Conservation (phyloP, 2,113 vertebrate genomes). For the Emydura subglobosa region DNA sequence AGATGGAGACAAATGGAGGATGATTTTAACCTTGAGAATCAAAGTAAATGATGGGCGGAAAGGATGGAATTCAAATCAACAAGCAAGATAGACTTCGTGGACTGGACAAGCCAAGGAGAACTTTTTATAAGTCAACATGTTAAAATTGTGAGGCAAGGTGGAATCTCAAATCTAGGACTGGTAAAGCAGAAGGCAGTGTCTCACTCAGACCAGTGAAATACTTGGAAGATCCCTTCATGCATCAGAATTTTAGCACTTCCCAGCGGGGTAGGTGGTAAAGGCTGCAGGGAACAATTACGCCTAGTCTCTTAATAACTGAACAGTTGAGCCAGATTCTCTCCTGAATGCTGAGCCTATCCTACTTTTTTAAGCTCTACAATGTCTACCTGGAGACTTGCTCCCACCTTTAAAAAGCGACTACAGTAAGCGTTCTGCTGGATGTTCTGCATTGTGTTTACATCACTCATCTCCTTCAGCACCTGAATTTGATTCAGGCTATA, state of each 20-base stretch:
- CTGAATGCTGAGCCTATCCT: accelerated
- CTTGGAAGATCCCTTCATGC: neutral
- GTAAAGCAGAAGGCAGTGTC: accelerated
- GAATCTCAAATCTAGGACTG: accelerated
- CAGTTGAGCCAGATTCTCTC: accelerated
- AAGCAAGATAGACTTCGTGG: accelerated
- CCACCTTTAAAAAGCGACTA: accelerated
- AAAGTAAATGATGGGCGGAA: neutral
- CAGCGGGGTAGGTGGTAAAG: accelerated
- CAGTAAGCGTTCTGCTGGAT: neutral
- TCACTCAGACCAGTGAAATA: accelerated
- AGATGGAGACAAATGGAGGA: constrained; percentile 81
- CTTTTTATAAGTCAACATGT: accelerated
- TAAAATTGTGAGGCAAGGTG: accelerated
- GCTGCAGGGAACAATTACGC: neutral
- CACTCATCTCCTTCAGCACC: accelerated
- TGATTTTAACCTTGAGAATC: constrained; percentile 70
- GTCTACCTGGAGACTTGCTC: accelerated
- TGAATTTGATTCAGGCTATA: accelerated
- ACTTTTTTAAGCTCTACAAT: accelerated
- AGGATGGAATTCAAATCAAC: accelerated
- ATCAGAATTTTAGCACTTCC: accelerated
- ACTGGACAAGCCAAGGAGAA: neutral
- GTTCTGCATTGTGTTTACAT: accelerated
- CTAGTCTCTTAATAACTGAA: accelerated